phyloP scores from a whole-genome alignment of 2,888 invertebrate genomes.

The Cheilosia vulpina region DNA sequence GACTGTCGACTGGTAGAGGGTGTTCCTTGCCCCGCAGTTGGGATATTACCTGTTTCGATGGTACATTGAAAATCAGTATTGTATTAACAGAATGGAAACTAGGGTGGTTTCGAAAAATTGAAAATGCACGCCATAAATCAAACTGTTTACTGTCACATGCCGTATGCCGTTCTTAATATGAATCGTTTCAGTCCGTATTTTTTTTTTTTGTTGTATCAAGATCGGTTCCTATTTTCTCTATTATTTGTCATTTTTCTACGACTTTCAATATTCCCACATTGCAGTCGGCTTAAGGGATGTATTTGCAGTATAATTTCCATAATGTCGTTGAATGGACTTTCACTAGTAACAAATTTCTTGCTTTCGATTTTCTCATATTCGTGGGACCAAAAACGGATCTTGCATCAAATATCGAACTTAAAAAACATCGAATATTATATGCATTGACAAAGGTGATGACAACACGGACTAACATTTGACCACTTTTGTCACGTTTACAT shows the following conservation, averaged over 20 bases:
- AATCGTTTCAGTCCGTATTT: neutral
- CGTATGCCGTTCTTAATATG: neutral
- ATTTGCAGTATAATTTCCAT: no score
- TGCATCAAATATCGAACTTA: no score
- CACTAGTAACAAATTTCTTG: no score
- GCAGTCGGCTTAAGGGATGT: neutral
- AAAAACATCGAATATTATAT: no score
- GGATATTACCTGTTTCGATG: constrained; percentile 13
- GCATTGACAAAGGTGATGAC: no score
- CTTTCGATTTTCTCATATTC: no score
- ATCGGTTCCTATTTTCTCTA: no score
- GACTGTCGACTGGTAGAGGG: constrained; percentile 24
- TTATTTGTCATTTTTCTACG: neutral
- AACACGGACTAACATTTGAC: no score
- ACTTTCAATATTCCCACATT: neutral
- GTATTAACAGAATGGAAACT: neutral
- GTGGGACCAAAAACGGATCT: no score
- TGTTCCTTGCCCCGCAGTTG: neutral
- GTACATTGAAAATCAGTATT: neutral
- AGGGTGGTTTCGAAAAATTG: neutral
- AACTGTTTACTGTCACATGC: neutral
- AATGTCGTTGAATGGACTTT: no score
- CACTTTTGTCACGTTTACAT: no score
- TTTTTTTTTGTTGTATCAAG: neutral
- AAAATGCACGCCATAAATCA: constrained; percentile 24